Evolutionary conservation across 1,140 invertebrate genomes (phyloP).

Genomic region (Drosophila repleta): DNA sequence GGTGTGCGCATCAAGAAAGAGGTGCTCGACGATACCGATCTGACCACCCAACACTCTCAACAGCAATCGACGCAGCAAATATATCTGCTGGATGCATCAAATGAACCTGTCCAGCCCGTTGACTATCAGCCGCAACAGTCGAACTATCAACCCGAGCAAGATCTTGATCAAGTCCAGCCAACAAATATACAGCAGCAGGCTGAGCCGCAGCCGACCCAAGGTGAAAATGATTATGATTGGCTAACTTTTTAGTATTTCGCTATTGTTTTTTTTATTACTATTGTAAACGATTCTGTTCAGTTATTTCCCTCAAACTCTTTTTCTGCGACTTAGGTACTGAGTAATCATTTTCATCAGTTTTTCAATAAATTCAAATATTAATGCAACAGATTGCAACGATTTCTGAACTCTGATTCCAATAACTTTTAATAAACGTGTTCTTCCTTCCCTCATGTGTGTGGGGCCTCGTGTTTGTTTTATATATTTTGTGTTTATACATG

Average conservation of each 20-base stretch:
- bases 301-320: too few species aligned
- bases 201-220: conserved; percentile 44
- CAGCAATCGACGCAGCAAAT: conserved; percentile 36
- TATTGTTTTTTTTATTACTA: not conserved
- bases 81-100: conserved; percentile 56
- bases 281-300: not conserved
- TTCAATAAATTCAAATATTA: not conserved
- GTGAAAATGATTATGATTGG: conserved; percentile 77
- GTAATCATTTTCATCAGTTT: conserved; percentile 12
- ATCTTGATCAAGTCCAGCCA: conserved; percentile 46
- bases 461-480: too few species aligned
- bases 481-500: too few species aligned
- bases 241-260: conserved; percentile 51
- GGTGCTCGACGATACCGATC: conserved; percentile 59
- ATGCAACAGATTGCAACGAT: too few species aligned
- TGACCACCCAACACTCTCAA: conserved; percentile 24
- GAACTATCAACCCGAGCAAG: conserved; percentile 45
- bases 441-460: too few species aligned
- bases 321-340: too few species aligned
- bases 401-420: too few species aligned
- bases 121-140: conserved; percentile 31
- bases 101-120: conserved; percentile 37
- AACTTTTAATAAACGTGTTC: too few species aligned
- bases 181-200: conserved; percentile 33
- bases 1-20: conserved; percentile 69